Base-by-base conservation (phyloP, 2,888 invertebrate species). In the Parascotia fuliginaria region DNA sequence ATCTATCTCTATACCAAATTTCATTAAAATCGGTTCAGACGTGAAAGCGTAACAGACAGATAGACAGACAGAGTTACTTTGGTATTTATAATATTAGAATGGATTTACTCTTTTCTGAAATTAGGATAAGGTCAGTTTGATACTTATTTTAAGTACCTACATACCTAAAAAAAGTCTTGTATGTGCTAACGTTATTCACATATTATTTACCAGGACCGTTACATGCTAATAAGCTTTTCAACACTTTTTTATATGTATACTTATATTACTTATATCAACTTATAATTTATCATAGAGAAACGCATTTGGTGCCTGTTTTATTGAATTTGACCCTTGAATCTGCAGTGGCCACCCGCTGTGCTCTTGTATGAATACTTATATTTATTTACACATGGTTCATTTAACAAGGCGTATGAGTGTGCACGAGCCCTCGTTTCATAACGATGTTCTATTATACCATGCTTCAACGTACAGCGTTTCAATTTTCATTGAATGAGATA, bases 311-410 rank as follows among this genome's bases (percentile, higher is more conserved):
- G 67, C 72, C 66, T 55, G 69, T 71, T 79, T 75, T 82, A 89
- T 90, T 87, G 81, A 87, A 89, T 84, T 75, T 65, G 75, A 77
- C 89, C 89, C 87, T 81, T 77, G 70, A 70, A 73, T 62, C 66
- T 51, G 37, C 44, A 53, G 59, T 61, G 75, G 68, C 77, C 84
- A 67, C 90, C 88, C 73, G 89, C 87, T 85, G 91, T 48, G 86
- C 69, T 65, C 57, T 74, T 81, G 77, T 85, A 83, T 85, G 83
- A 84, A 81, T 84, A 85, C 87, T 86, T 85, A 87, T 90, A 90
- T 92, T 92, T 92, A 92, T 92, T 92, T 91, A 90, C 89, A 87
- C 80, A 85, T 83, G 88, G 81, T 90, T 89, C 92, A 87, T 92
- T 92, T 88, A 91, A 89, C 88, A 81, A 79, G 77, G 78, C 81